Evolutionary conservation across 1,140 invertebrate species (phyloP), one percentile per base, ranked within the genome.

Genomic region (Tetramorium parvispinum): DNA sequence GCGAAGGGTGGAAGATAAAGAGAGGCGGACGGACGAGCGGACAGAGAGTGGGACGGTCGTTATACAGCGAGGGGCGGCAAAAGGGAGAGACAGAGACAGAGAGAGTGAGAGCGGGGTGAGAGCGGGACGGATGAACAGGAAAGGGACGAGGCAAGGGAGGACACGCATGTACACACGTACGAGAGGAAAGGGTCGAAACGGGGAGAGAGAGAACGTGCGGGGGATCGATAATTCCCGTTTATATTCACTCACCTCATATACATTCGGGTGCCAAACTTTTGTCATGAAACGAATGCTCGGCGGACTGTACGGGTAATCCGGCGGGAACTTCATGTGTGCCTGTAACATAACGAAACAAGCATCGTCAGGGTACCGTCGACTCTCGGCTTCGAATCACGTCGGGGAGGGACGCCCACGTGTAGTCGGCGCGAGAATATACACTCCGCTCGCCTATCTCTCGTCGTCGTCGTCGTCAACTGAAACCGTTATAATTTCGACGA

Each of bases 221-320:
- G 46, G n/a, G 70, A 92, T 94, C 93, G 91, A 95, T 95, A 95
- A 92, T 92, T 93, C 91, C 89, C 86, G 78, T 91, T 63, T 91
- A 66, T 89, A 91, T 93, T 91, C 88, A 96, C 97, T 97, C 96
- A 99, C 98, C 97, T 99, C 99, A 96, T 99, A 99, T 13, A 99
- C 99, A 96, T 99, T 99, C 91, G 99, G 99, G 96, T 99, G 99
- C 99, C 99, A 99, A 91, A 99, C 98, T 97, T 99, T 99, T 88
- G 98, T 99, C 93, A 99, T 96, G 96, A 99, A 99, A 92, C 98
- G 97, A 95, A 99, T 98, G 91, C 98, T 98, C 87, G 99, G 99
- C 87, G 99, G 99, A 91, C 98, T 99, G 96, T 99, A 99, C 68
- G 99, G 99, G 95, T 99, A 99, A 96, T 99, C 99, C 89, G 97